A percentile compares a stretch with the other conserved stretches of the same genome.
phyloP scores from a whole-genome alignment of 2,113 vertebrate species.

The Peromyscus californicus region DNA sequence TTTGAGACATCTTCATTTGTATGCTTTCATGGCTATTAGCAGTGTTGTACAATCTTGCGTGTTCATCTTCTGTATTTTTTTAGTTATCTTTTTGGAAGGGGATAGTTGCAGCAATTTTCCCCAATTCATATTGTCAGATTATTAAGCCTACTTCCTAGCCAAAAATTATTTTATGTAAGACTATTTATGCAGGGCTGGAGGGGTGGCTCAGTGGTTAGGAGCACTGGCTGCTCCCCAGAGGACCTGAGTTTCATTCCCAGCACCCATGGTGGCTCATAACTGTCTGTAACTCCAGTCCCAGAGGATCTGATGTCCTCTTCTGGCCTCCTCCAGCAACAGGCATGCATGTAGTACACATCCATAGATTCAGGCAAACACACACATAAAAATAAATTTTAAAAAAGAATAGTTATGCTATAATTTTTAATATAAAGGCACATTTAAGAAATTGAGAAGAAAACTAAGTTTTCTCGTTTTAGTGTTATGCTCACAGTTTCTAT shows the following conservation, averaged over 20 bases:
- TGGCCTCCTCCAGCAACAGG: background rate
- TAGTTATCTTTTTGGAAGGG: background rate
- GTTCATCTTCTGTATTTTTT: background rate
- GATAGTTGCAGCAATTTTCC: background rate
- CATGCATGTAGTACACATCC: background rate
- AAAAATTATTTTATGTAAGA: background rate
- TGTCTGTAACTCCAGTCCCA: background rate
- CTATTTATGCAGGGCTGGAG: background rate
- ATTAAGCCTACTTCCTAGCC: background rate
- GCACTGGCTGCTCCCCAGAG: background rate
- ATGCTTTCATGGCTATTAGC: background rate
- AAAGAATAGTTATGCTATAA: background rate
- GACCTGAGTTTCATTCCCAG: background rate
- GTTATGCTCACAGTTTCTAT: background rate
- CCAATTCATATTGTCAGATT: background rate
- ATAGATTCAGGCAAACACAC: background rate
- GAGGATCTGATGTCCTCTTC: background rate
- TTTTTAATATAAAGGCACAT: background rate
- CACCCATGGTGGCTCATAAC: background rate
- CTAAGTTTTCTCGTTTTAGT: background rate
- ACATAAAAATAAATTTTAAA: background rate
- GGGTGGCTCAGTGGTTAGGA: background rate
- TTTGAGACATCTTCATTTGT: background rate
- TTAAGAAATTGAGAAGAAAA: background rate
- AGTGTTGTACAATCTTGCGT: background rate